Evolutionary conservation across 2,888 invertebrate genomes (phyloP).

Genomic region (Hirtodrosophila cameraria): DNA sequence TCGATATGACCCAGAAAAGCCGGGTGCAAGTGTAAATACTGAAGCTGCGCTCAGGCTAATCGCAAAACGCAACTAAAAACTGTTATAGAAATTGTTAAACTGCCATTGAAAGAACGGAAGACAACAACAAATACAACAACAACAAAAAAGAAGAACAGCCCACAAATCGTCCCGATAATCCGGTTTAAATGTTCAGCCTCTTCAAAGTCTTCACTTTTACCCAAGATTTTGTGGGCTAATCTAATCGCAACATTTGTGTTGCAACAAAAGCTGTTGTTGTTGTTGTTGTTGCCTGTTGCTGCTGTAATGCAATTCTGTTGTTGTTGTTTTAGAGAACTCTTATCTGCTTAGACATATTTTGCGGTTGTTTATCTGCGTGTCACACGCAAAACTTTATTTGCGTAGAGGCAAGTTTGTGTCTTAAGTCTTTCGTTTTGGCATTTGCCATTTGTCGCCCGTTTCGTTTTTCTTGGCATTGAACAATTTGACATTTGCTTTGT

Average conservation of each 20-base stretch:
- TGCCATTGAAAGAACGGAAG: slow-evolving; percentile 32
- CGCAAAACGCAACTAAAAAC: slow-evolving; percentile 26
- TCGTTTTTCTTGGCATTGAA: slow-evolving; percentile 44
- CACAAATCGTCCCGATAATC: slow-evolving; percentile 37
- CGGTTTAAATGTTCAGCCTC: slow-evolving; percentile 41
- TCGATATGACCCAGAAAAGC: slow-evolving; percentile 69
- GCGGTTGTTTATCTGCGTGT: slow-evolving; percentile 55
- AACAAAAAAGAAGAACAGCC: slow-evolving; percentile 21
- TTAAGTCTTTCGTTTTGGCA: slow-evolving; percentile 78
- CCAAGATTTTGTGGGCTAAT: slow-evolving; percentile 30
- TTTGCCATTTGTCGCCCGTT: slow-evolving; percentile 60
- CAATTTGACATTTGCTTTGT: slow-evolving; percentile 42
- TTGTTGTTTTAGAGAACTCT: slow-evolving; percentile 35
- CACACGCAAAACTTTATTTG: slow-evolving; percentile 58
- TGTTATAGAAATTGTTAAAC: slow-evolving; percentile 45
- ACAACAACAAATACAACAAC: slow-evolving; percentile 6
- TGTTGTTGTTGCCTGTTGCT: slow-evolving; percentile 25
- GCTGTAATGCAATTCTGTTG: slow-evolving; percentile 59
- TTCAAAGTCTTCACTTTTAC: slow-evolving; percentile 21
- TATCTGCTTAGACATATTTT: slow-evolving; percentile 45
- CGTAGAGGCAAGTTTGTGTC: slow-evolving; percentile 73
- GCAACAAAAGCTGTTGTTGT: slow-evolving; percentile 51
- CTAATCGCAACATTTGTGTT: slow-evolving; percentile 59
- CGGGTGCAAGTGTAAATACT: slow-evolving; percentile 57
- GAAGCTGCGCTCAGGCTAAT: slow-evolving; percentile 48